Percentiles rank a stretch among this genome's conserved stretches.
phyloP scores from a whole-genome alignment of 2,888 invertebrate species.

The Acrocera orbiculus region DNA sequence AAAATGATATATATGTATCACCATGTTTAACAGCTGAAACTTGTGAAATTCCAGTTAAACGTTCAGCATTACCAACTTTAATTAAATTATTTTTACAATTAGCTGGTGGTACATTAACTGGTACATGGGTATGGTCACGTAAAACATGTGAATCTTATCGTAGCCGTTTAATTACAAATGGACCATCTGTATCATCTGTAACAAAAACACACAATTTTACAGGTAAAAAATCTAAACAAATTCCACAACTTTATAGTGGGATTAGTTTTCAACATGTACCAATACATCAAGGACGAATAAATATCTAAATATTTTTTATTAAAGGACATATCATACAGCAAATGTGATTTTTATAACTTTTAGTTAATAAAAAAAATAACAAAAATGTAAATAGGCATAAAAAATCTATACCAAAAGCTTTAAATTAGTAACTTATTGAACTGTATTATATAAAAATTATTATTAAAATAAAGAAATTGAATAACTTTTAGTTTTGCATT shows the following conservation, averaged over 20 bases:
- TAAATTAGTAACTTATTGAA: no score
- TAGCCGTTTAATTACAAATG: constrained; percentile 17
- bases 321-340: no score
- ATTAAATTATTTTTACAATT: constrained; percentile 25
- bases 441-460: no score
- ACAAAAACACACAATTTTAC: constrained; percentile 17
- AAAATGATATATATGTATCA: constrained; percentile 19
- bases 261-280: constrained; percentile 31
- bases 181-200: background rate
- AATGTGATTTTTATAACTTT: no score
- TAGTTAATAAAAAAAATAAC: no score
- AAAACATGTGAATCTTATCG: constrained; percentile 30
- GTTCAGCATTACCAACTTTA: constrained; percentile 22
- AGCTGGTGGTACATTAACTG: constrained; percentile 27
- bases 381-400: no score
- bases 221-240: constrained; percentile 12
- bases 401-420: no score
- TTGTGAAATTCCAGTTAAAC: constrained; percentile 18
- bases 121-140: constrained; percentile 32
- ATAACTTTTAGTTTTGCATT: no score
- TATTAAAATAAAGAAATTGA: no score
- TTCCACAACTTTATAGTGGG: constrained; percentile 26
- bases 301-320: no score
- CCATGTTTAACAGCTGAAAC: constrained; percentile 23
- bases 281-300: constrained; percentile 23